Conservation (phyloP, 2,113 vertebrate species). For the Ramphastos sulfuratus region DNA sequence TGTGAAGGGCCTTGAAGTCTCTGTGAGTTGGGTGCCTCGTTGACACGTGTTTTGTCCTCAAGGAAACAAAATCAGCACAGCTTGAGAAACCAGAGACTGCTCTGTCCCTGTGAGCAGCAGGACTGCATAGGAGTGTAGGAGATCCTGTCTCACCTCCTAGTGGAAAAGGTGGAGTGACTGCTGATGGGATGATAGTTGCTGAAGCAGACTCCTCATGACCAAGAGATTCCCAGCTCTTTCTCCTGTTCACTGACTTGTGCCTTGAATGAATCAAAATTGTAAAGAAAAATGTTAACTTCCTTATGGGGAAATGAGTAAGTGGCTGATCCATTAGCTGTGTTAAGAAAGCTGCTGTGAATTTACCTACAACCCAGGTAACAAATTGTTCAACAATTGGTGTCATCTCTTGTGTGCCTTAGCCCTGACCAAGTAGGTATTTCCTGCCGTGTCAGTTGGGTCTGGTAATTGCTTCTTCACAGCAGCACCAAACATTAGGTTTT, state of each 20-base stretch:
- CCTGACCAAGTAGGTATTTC: not conserved
- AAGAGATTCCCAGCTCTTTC: not conserved
- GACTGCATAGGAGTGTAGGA: fast-evolving
- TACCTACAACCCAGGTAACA: not conserved
- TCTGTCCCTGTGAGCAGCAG: not conserved
- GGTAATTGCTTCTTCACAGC: not conserved
- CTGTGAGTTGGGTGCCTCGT: not conserved
- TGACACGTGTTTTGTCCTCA: not conserved
- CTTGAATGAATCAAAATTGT: not conserved
- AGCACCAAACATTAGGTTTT: too few relatives aligned
- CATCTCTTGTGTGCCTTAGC: not conserved
- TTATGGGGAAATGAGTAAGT: not conserved
- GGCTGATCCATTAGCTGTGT: not conserved
- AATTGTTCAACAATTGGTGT: not conserved
- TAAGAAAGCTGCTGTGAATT: not conserved
- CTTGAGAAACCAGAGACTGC: not conserved
- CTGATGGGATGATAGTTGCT: not conserved
- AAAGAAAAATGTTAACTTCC: not conserved
- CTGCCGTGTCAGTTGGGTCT: not conserved
- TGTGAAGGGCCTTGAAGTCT: not conserved
- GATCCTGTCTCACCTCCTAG: not conserved
- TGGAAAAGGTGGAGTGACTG: not conserved
- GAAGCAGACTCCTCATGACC: not conserved
- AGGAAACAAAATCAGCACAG: not conserved
- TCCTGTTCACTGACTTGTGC: not conserved